phyloP scores from a whole-genome alignment of 2,113 vertebrate genomes.

The Zonotrichia leucophrys region DNA sequence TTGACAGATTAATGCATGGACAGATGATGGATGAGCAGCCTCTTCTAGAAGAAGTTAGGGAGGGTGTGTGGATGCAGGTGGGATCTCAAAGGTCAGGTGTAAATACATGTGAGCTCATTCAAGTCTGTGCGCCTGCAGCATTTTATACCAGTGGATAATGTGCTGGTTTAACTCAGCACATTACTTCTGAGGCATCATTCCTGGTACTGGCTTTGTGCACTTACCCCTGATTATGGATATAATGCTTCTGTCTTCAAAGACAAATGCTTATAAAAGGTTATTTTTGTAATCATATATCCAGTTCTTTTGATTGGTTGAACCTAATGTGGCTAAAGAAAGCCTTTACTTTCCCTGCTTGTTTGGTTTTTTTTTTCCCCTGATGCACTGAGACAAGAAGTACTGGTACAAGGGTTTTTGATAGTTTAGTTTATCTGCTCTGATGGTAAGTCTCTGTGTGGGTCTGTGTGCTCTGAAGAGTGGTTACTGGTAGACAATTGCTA shows the following conservation, averaged over 20 bases:
- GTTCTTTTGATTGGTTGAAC: neutral
- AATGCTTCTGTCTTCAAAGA: neutral
- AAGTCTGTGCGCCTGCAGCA: neutral
- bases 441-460: neutral
- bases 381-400: neutral
- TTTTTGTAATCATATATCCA: neutral
- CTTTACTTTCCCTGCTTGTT: neutral
- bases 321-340: neutral
- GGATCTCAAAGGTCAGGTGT: neutral
- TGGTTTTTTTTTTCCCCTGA: neutral
- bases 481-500: neutral
- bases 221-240: neutral
- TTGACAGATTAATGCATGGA: neutral
- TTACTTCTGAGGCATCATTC: neutral
- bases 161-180: neutral
- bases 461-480: neutral
- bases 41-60: neutral
- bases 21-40: neutral
- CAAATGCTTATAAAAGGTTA: neutral
- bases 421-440: neutral
- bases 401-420: neutral
- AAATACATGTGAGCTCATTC: neutral
- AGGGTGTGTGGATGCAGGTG: neutral
- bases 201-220: neutral
- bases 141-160: neutral